Conservation (phyloP, 2,888 invertebrate species). For the Drosophila paracracens region DNA sequence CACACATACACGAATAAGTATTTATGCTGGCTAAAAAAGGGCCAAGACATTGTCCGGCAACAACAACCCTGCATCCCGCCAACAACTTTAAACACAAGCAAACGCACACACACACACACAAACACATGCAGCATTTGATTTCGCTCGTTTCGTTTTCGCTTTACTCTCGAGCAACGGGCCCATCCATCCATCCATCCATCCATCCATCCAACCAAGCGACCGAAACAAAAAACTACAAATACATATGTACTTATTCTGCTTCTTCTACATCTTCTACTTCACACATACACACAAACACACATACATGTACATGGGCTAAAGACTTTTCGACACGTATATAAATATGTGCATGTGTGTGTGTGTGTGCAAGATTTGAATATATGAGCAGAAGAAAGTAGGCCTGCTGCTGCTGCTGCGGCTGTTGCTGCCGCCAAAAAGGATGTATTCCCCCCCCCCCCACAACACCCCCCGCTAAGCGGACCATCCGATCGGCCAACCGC, state of each 20-base stretch:
- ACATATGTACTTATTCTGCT: slow-evolving; percentile 11
- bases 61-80: slow-evolving; percentile 34
- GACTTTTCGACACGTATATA: slow-evolving; percentile 26
- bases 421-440: slow-evolving; percentile 73
- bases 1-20: not conserved
- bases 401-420: slow-evolving; percentile 59
- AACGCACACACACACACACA: slow-evolving; percentile 26
- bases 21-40: slow-evolving; percentile 38
- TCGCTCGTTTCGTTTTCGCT: slow-evolving; percentile 53
- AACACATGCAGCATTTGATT: slow-evolving; percentile 59
- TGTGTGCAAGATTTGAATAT: slow-evolving; percentile 56
- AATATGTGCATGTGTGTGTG: slow-evolving; percentile 16
- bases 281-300: slow-evolving; percentile 16
- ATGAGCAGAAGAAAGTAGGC: slow-evolving; percentile 73
- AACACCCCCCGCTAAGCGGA: slow-evolving; percentile 35
- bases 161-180: slow-evolving; percentile 45
- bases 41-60: slow-evolving; percentile 54
- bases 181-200: slow-evolving; percentile 14
- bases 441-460: slow-evolving; percentile 39
- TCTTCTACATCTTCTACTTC: not conserved
- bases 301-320: slow-evolving; percentile 15
- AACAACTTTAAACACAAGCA: slow-evolving; percentile 32
- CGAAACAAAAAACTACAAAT: slow-evolving; percentile 46
- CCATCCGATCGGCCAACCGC: slow-evolving; percentile 57
- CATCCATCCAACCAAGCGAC: slow-evolving; percentile 9